Evolutionary conservation across 2,113 vertebrate genomes (phyloP).

Genomic region (Varanus salvator): DNA sequence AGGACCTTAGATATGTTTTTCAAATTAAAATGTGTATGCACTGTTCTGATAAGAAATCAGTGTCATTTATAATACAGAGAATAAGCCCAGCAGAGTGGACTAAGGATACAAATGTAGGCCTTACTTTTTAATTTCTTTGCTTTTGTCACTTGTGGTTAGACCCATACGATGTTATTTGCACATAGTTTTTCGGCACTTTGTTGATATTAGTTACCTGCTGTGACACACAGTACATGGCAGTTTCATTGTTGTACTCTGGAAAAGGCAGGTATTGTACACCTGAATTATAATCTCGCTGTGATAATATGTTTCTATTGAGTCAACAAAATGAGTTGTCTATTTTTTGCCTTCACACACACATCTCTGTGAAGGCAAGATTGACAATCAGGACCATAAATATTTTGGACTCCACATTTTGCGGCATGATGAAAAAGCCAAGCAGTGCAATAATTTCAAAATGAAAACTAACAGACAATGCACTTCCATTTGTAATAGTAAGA

Average conservation of each 20-base stretch:
- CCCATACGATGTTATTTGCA: conserved; percentile 62
- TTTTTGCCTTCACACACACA: conserved; percentile 74
- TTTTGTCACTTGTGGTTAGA: conserved; percentile 63
- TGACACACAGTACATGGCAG: conserved; percentile 69
- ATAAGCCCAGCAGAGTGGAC: conserved; percentile 26
- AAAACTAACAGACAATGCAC: conserved; percentile 64
- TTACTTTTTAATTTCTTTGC: conserved; percentile 63
- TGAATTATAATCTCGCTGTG: conserved; percentile 83
- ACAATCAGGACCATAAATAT: conserved; percentile 78
- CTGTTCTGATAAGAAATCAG: conserved; percentile 45
- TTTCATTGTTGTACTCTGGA: conserved; percentile 64
- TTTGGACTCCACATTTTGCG: conserved; percentile 76
- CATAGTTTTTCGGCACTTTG: conserved; percentile 64
- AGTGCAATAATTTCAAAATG: conserved; percentile 73
- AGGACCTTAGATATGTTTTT: background rate
- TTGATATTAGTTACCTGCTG: conserved; percentile 78
- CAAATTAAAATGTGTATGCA: conserved; percentile 22
- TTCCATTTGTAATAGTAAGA: conserved; percentile 61
- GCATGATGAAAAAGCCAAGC: conserved; percentile 62
- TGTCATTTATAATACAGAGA: conserved; percentile 47
- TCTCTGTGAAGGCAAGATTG: conserved; percentile 69
- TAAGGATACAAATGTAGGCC: conserved; percentile 44
- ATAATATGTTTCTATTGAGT: conserved; percentile 81
- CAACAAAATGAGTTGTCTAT: conserved; percentile 79
- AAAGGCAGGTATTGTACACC: conserved; percentile 82